Base-by-base conservation (phyloP, 2,888 invertebrate genomes). In the Polyommatus iphigenia region DNA sequence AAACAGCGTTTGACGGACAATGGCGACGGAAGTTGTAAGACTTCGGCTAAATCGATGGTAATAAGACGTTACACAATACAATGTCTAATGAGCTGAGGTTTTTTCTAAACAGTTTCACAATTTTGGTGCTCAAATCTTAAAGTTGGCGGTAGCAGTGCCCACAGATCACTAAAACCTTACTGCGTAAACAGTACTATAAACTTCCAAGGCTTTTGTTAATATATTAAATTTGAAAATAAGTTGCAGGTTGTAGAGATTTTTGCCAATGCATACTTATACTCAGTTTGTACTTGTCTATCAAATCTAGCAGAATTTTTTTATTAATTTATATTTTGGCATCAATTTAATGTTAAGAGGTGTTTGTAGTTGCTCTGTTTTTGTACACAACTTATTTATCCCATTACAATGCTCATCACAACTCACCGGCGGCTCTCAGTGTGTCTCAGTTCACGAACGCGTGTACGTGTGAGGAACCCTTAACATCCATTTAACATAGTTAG, bases 391-490 rank as follows among this genome's bases (percentile, higher is more conserved):
- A 79, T 77, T 78, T 59, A 80, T 77, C 67, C 36, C 62, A 72
- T 78, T 79, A 75, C 15, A 8, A 75, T 75, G 75, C 75, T 50
- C 50, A 18, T 75, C 75, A 29, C 54, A 24, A 4, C 24, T 75
- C 2, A 32, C 24, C 24, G 75, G 54, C 6, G 80, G 46, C 24
- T 24, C 46, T 18, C 54, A 18, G 8, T 13, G 46, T 15, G 46
- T 78, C 75, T 80, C 78, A 77, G 77, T 80, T 81, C 79, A 80
- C 79, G 79, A 77, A 79, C 78, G 75, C 73, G 73, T 78, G 76
- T 78, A 79, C 78, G 78, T 80, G 79, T 76, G 29, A 15, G 77
- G 29, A 73, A 76, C 79, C 79, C 79, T 79, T 79, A 80, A 79
- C 78, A 78, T 71, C 50, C 77, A 71, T 79, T 80, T 77, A 79